Base-by-base conservation (phyloP, 2,797 vertebrate genomes). In the Amblyopsis hoosieri region DNA sequence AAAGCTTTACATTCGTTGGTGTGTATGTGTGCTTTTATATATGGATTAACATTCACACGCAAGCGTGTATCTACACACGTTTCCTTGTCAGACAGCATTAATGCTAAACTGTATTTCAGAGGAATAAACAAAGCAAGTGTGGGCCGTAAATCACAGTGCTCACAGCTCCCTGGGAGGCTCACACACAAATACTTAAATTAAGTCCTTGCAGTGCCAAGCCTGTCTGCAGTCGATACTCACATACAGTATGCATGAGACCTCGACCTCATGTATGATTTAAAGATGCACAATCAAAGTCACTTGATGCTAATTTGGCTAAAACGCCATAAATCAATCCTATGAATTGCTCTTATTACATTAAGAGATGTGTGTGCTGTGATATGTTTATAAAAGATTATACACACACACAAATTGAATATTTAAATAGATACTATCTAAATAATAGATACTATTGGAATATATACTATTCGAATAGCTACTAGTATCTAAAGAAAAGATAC, bases 171-270 rank as follows among this genome's bases (percentile, higher is more conserved):
- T 9, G 66, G 64, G 66, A 69, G 53, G 31, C 31, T 37, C 64
- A 68, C 69, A 62, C 0, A 3, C 23, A 29, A 60, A 55, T 58
- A 48, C 67, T 61, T 66, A 67, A 78, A 77, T 79, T 79, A 70
- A 82, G 60, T 84, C 64, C 42, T 67, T 60, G 64, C 57, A 62
- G 19, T 61, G 67, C 51, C 53, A 55, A 67, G 54, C 33, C 51
- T n/a, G 62, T 14, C 53, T 33, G 52, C 4, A 29, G 31, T 14
- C 12, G 23, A n/a, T 62, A 64, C 46, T 11, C 54, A 54, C 47
- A 60, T 54, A 60, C 37, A 42, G 37, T 9, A 42, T 52, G 37
- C 60, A 64, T 71, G 59, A 66, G 45, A 15, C 31, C 2, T 31
- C 61, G 12, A 59, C 57, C 47, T 49, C 31, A 69, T 69, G 64